phyloP scores from a whole-genome alignment of 2,113 vertebrate genomes.

The Nerophis lumbriciformis region DNA sequence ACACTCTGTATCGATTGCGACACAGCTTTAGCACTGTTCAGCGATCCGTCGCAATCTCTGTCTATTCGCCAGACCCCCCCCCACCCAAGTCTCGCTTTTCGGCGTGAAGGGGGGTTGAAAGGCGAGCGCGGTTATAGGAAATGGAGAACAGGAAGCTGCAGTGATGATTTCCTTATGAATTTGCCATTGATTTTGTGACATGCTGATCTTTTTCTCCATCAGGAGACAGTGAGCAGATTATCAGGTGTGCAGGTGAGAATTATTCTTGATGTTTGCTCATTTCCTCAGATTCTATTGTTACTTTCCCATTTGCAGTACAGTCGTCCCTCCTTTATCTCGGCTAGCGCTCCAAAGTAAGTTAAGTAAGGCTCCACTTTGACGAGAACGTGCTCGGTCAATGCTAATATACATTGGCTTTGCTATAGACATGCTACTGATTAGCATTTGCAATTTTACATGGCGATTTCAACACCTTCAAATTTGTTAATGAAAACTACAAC shows the following conservation, averaged over 20 bases:
- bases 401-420: too few relatives aligned
- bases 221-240: conserved; percentile 6
- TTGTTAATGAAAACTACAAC: too few relatives aligned
- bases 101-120: conserved; percentile 18
- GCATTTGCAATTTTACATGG: too few relatives aligned
- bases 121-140: conserved; percentile 29
- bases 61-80: conserved; percentile 25
- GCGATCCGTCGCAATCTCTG: conserved; percentile 38
- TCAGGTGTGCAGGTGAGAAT: conserved; percentile 22
- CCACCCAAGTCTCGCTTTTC: background rate
- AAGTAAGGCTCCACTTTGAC: too few relatives aligned
- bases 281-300: background rate
- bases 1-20: conserved; percentile 54
- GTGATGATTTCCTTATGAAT: conserved; percentile 62
- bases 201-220: conserved; percentile 37
- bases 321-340: too few relatives aligned
- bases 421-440: too few relatives aligned
- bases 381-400: too few relatives aligned
- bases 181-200: conserved; percentile 59
- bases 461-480: too few relatives aligned
- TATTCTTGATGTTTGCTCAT: conserved; percentile 4
- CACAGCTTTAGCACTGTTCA: conserved; percentile 35
- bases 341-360: too few relatives aligned
- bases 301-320: too few relatives aligned
- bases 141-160: conserved; percentile 7